A percentile compares a stretch with the other conserved stretches of the same genome.
Evolutionary conservation across 2,888 invertebrate genomes (phyloP).

Genomic region (Chymomyza procnemis): DNA sequence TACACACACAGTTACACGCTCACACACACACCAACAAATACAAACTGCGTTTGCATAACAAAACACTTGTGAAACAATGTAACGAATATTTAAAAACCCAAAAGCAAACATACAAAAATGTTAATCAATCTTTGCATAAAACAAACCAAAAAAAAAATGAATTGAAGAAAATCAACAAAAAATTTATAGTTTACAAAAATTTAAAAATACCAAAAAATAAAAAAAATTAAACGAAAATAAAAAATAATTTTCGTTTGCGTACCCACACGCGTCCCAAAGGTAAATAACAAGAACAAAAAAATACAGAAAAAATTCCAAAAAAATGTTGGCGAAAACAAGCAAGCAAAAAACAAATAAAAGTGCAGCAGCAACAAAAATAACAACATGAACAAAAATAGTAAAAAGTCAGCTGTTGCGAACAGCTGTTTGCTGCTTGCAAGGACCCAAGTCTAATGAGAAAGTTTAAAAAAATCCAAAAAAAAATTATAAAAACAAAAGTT

Average conservation of each 20-base stretch:
- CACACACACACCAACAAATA: constrained; percentile 21
- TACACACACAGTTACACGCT: constrained; percentile 21
- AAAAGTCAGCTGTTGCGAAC: constrained; percentile 7
- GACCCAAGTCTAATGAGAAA: not conserved
- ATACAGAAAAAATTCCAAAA: not conserved
- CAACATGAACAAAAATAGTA: constrained; percentile 29
- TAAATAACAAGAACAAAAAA: not conserved
- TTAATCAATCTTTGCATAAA: constrained; percentile 63
- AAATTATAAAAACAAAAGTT: not conserved
- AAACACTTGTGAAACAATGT: constrained; percentile 54
- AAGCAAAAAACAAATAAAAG: constrained; percentile 12
- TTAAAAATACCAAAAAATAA: constrained; percentile 14
- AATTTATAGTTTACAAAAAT: constrained; percentile 55
- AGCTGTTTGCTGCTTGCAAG: not conserved
- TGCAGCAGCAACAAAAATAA: constrained; percentile 7
- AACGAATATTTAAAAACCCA: constrained; percentile 57
- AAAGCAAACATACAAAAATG: constrained; percentile 30
- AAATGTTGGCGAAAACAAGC: not conserved
- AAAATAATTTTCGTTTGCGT: not conserved
- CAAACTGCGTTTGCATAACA: constrained; percentile 47
- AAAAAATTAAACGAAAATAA: constrained; percentile 12
- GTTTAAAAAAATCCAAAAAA: not conserved
- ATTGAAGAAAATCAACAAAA: constrained; percentile 35
- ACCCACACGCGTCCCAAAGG: not conserved
- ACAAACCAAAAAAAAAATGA: constrained; percentile 14